Evolutionary conservation across 2,113 vertebrate species (phyloP).

Genomic region (Gracilinanus agilis): DNA sequence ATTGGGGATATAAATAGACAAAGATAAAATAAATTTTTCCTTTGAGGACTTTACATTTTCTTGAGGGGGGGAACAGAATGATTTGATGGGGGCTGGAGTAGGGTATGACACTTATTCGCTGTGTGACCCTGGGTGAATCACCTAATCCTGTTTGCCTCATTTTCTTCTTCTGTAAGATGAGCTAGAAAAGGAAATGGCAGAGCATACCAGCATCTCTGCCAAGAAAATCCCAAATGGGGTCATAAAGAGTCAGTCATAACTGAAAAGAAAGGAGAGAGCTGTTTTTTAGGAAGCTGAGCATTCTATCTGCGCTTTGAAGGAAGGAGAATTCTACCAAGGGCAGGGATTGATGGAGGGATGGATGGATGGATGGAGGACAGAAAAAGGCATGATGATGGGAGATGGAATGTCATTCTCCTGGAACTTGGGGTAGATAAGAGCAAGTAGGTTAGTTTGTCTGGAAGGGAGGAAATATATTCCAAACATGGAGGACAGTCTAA

Average conservation of each 20-base stretch:
- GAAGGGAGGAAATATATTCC: too few species aligned
- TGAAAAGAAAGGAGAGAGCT: background rate
- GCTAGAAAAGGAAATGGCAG: too few species aligned
- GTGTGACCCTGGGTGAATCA: too few species aligned
- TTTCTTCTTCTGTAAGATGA: too few species aligned
- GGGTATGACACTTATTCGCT: background rate
- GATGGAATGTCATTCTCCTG: too few species aligned
- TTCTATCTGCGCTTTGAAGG: background rate
- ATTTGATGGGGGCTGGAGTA: background rate
- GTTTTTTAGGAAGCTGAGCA: background rate
- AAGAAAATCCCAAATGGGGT: too few species aligned
- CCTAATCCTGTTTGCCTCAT: too few species aligned
- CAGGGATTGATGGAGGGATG: background rate
- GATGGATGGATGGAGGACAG: background rate
- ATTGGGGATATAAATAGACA: background rate
- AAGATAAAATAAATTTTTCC: background rate
- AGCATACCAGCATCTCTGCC: too few species aligned
- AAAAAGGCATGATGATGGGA: background rate
- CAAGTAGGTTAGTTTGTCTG: too few species aligned
- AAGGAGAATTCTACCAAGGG: background rate
- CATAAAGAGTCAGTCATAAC: too few species aligned
- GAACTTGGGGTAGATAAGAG: too few species aligned
- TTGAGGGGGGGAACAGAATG: background rate
- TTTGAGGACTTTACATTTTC: background rate
- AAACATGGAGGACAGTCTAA: too few species aligned